Conservation (phyloP, 2,797 vertebrate genomes). For the Sebastes goodei region DNA sequence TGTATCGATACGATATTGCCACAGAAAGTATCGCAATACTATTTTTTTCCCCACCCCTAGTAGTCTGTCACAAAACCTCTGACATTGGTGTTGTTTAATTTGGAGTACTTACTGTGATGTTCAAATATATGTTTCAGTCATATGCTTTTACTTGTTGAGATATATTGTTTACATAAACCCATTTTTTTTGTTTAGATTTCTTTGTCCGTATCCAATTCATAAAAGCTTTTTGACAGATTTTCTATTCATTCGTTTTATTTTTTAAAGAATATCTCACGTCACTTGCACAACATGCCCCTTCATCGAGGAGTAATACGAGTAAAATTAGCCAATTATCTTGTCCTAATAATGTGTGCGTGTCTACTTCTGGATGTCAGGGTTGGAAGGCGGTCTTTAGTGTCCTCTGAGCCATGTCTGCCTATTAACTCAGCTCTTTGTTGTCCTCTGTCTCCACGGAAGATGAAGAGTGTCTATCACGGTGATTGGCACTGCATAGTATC, state of each 20-base stretch:
- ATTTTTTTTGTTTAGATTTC: not conserved
- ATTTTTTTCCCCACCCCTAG: no score
- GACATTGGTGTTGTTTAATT: not conserved
- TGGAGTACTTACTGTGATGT: not conserved
- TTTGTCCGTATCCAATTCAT: not conserved
- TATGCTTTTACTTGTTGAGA: not conserved
- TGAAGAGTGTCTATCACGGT: conserved; percentile 63
- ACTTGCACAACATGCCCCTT: conserved; percentile 13
- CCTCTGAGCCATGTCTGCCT: conserved; percentile 54
- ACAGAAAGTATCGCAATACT: no score
- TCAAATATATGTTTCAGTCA: no score
- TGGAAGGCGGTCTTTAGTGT: conserved; percentile 53
- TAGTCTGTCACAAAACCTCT: no score
- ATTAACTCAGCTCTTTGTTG: conserved; percentile 65
- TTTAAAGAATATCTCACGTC: not conserved
- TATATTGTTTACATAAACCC: not conserved
- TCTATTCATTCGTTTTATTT: not conserved
- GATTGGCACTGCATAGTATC: conserved; percentile 57
- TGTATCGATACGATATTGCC: no score
- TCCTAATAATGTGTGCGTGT: conserved; percentile 47
- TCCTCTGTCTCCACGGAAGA: conserved; percentile 55
- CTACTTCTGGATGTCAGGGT: conserved; percentile 41
- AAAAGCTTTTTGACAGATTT: not conserved
- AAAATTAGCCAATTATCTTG: conserved; percentile 62
- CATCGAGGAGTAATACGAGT: conserved; percentile 24